Conservation (phyloP, 1,140 invertebrate genomes). For the Steinernema feltiae region DNA sequence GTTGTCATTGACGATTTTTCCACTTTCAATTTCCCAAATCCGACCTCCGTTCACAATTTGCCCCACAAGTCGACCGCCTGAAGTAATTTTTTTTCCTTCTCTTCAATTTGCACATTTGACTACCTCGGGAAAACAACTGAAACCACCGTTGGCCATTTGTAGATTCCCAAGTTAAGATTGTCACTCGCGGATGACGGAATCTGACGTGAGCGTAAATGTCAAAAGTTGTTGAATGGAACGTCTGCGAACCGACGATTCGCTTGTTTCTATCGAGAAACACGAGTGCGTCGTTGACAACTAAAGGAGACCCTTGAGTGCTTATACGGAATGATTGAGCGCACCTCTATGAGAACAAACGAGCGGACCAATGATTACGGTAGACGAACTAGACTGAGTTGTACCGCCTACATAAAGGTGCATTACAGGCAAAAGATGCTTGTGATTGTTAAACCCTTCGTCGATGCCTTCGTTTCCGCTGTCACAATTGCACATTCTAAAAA, state of each 20-base stretch:
- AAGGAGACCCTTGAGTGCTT: conserved; percentile 22
- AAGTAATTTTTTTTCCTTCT: not conserved
- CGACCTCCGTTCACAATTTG: conserved; percentile 40
- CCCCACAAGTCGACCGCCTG: conserved; percentile 33
- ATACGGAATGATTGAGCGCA: not conserved
- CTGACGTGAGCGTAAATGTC: conserved; percentile 52
- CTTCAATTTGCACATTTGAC: too few relatives aligned
- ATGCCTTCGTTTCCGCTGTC: conserved; percentile 51
- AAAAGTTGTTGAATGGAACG: conserved; percentile 44
- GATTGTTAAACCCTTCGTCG: conserved; percentile 51
- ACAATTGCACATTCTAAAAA: conserved; percentile 48
- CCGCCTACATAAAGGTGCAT: conserved; percentile 55
- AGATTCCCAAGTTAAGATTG: conserved; percentile 53
- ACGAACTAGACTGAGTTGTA: conserved; percentile 34
- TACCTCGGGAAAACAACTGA: conserved; percentile 50
- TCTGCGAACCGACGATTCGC: conserved; percentile 44
- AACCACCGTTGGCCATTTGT: conserved; percentile 55
- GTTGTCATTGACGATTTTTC: conserved; percentile 37
- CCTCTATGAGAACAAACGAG: conserved; percentile 37
- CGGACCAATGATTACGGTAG: conserved; percentile 49
- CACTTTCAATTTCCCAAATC: conserved; percentile 42
- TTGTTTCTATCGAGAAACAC: conserved; percentile 56
- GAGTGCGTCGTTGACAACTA: conserved; percentile 52
- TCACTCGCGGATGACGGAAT: conserved; percentile 49
- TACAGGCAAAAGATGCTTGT: conserved; percentile 54